Conservation (phyloP, 2,797 vertebrate genomes). For the Leptatherina wallacei region DNA sequence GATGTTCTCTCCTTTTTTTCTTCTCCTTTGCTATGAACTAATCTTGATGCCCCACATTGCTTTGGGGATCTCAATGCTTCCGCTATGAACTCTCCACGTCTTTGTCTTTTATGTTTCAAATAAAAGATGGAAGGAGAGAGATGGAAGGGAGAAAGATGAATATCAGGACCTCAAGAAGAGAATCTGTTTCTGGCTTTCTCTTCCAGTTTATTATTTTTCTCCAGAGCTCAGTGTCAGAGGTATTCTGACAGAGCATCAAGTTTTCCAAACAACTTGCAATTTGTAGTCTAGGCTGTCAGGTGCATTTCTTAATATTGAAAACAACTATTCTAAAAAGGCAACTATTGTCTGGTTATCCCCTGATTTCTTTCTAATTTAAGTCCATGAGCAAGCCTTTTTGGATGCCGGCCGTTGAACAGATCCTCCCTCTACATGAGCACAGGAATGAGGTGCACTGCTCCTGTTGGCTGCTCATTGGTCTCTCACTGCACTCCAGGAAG, state of each 20-base stretch:
- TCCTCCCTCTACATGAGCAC: too few species aligned
- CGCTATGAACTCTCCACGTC: neutral
- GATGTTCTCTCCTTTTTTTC: neutral
- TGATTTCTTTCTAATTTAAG: too few species aligned
- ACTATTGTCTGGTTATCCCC: too few species aligned
- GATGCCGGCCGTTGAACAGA: too few species aligned
- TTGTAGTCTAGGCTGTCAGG: too few species aligned
- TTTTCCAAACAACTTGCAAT: too few species aligned
- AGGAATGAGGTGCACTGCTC: neutral
- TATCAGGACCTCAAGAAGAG: neutral
- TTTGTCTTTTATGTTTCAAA: constrained; percentile 2
- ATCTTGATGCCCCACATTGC: neutral
- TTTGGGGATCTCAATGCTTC: neutral
- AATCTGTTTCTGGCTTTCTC: neutral
- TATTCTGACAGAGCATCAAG: neutral
- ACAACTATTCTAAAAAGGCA: too few species aligned
- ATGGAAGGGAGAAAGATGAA: neutral
- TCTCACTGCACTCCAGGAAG: neutral
- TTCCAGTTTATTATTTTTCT: neutral
- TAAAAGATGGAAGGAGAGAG: neutral
- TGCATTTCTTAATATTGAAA: too few species aligned
- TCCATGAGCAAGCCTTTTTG: too few species aligned
- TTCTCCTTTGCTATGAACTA: constrained; percentile 3
- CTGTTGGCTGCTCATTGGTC: neutral
- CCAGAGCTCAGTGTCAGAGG: neutral